Conservation (phyloP, 2,113 vertebrate species). For the Oreochromis niloticus region DNA sequence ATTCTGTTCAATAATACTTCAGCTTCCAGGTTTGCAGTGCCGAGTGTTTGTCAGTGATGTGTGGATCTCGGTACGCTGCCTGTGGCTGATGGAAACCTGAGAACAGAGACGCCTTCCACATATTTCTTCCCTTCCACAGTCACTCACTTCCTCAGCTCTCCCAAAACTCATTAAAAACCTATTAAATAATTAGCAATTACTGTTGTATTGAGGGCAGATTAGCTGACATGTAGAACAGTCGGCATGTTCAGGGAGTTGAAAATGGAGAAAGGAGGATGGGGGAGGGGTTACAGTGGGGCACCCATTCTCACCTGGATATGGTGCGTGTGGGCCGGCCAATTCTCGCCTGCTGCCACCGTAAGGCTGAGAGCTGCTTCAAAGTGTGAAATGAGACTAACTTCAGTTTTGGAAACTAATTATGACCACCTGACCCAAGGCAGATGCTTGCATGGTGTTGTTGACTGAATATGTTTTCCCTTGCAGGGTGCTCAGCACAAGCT, state of each 20-base stretch:
- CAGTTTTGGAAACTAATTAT: slow-evolving; percentile 26
- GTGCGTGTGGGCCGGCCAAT: slow-evolving; percentile 35
- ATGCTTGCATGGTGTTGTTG: neutral
- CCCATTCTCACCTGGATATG: slow-evolving; percentile 31
- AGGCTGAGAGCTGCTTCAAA: neutral
- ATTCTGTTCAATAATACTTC: slow-evolving; percentile 26
- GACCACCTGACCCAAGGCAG: neutral
- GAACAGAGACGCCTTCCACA: slow-evolving; percentile 4
- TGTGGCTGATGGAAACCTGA: neutral
- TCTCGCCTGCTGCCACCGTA: slow-evolving; percentile 38
- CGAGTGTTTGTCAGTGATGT: neutral
- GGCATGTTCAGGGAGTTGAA: slow-evolving; percentile 58
- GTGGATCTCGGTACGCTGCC: neutral
- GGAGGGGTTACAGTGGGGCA: slow-evolving; percentile 12
- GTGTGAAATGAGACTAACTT: slow-evolving; percentile 45
- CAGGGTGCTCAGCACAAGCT: neutral
- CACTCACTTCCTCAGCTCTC: slow-evolving; percentile 37
- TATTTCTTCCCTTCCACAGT: slow-evolving; percentile 6
- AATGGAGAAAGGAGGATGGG: slow-evolving; percentile 21
- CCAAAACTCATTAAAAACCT: slow-evolving; percentile 73
- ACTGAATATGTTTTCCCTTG: neutral
- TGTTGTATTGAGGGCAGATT: slow-evolving; percentile 72
- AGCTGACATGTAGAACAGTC: slow-evolving; percentile 70
- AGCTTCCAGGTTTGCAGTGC: neutral
- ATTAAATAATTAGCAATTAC: slow-evolving; percentile 74